These are phyloP conservation scores for Dermolepida albohirtum DNA, from an alignment of 2,888 invertebrate genomes.

Conservation along the genomic window DNA sequence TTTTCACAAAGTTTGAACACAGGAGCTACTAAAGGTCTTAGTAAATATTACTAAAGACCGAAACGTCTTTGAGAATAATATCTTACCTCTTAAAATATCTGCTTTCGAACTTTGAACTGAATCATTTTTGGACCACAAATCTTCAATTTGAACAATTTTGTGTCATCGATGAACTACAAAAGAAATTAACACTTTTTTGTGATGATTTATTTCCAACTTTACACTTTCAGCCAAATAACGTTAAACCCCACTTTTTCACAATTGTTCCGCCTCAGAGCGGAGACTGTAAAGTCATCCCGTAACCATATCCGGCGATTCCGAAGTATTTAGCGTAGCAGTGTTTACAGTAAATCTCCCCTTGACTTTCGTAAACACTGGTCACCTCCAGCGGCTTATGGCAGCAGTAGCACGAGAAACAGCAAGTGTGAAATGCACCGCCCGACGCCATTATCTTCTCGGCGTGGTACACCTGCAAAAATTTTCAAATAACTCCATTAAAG, in stretches of 20 bases:
- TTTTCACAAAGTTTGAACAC: too few species aligned
- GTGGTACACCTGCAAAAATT: constrained; percentile 57
- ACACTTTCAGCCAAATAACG: constrained; percentile 24
- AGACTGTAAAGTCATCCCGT: constrained; percentile 56
- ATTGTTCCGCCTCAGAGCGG: constrained; percentile 35
- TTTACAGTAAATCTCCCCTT: constrained; percentile 68
- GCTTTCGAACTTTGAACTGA: too few species aligned
- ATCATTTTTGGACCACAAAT: too few species aligned
- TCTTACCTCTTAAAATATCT: too few species aligned
- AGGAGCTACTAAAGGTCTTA: too few species aligned
- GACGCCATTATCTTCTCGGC: constrained; percentile 63
- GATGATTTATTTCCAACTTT: not conserved
- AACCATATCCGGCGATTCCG: constrained; percentile 66
- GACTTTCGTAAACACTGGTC: constrained; percentile 65
- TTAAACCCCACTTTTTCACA: not conserved
- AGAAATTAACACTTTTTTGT: not conserved
- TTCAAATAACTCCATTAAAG: too few species aligned
- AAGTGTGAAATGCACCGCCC: constrained; percentile 65
- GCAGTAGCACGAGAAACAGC: constrained; percentile 68
- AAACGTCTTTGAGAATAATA: too few species aligned
- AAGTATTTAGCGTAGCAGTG: constrained; percentile 67
- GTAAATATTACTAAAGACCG: too few species aligned
- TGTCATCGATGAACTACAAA: too few species aligned
- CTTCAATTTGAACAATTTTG: too few species aligned
- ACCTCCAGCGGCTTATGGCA: constrained; percentile 67